Percentiles rank a stretch among this genome's conserved stretches.
Conservation (phyloP, 2,113 vertebrate genomes). For the Aegithalos caudatus region DNA sequence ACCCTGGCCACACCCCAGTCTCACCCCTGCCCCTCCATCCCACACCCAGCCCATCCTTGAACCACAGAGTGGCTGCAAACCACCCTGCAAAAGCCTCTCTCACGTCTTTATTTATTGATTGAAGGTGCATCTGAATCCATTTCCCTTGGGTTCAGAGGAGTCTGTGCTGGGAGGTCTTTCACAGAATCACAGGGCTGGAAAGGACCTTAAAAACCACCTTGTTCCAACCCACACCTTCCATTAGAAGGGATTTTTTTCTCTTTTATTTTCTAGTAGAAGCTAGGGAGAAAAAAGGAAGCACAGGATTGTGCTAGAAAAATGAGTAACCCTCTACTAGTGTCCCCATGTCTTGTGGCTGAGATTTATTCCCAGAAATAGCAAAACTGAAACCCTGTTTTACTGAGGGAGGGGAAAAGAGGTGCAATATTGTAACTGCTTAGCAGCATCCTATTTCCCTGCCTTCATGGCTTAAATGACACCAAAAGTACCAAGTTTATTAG, state of each 20-base stretch:
- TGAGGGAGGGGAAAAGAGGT: neutral
- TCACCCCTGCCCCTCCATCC: neutral
- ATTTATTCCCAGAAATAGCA: neutral
- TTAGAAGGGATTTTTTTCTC: neutral
- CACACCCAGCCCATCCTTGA: neutral
- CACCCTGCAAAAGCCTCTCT: neutral
- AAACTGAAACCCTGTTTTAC: neutral
- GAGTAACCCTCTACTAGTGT: fast-evolving
- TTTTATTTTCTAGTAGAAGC: neutral
- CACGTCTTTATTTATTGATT: neutral
- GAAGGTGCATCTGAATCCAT: neutral
- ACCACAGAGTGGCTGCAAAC: neutral
- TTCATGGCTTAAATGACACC: neutral
- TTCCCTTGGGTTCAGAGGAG: neutral
- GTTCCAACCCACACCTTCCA: neutral
- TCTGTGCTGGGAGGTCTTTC: neutral
- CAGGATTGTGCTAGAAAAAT: neutral
- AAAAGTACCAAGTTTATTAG: neutral
- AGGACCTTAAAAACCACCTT: neutral
- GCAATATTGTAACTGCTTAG: no score
- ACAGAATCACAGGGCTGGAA: neutral
- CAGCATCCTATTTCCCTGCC: neutral
- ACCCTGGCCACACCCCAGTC: neutral
- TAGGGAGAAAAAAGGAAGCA: neutral
- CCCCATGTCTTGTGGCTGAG: neutral